These are phyloP conservation scores for Drosophila recens DNA, from an alignment of 2,888 invertebrate species.

Conservation along the genomic window DNA sequence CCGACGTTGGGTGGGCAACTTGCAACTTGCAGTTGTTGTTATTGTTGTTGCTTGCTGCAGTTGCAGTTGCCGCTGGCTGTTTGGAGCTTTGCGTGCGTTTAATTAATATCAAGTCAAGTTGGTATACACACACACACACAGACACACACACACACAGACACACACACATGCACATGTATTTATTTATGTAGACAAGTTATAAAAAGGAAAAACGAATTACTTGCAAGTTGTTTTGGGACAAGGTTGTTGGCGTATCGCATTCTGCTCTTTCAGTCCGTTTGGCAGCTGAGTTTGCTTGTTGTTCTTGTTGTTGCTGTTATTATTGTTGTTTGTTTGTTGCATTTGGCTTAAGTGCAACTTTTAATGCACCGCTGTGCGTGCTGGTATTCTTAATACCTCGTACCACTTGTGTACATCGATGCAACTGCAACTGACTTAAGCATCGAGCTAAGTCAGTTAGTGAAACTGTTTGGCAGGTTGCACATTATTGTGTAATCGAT, in stretches of 20 bases:
- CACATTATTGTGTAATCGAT: slow-evolving; percentile 61
- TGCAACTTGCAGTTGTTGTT: slow-evolving; percentile 26
- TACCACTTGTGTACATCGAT: slow-evolving; percentile 49
- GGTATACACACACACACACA: slow-evolving; percentile 16
- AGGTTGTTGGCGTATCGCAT: slow-evolving; percentile 69
- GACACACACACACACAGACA: too few species aligned
- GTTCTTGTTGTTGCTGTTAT: slow-evolving; percentile 9
- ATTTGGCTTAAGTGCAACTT: slow-evolving; percentile 54
- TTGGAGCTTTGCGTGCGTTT: slow-evolving; percentile 73
- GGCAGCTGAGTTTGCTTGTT: slow-evolving; percentile 38
- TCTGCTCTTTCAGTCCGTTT: slow-evolving; percentile 40
- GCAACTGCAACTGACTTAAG: slow-evolving; percentile 40
- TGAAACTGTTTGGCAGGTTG: slow-evolving; percentile 62
- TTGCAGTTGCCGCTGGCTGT: slow-evolving; percentile 51
- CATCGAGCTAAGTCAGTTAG: slow-evolving; percentile 32
- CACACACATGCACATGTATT: slow-evolving; percentile 19
- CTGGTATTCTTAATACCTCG: slow-evolving; percentile 55
- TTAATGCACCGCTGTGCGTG: slow-evolving; percentile 55
- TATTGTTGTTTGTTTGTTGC: slow-evolving; percentile 29
- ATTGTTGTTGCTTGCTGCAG: slow-evolving; percentile 14
- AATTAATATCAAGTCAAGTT: slow-evolving; percentile 69
- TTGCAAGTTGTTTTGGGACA: slow-evolving; percentile 77
- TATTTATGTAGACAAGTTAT: slow-evolving; percentile 51
- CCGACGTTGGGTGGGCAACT: slow-evolving; percentile 58
- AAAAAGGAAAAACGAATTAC: slow-evolving; percentile 68